phyloP scores from a whole-genome alignment of 2,113 vertebrate genomes.

The Columbina picui region DNA sequence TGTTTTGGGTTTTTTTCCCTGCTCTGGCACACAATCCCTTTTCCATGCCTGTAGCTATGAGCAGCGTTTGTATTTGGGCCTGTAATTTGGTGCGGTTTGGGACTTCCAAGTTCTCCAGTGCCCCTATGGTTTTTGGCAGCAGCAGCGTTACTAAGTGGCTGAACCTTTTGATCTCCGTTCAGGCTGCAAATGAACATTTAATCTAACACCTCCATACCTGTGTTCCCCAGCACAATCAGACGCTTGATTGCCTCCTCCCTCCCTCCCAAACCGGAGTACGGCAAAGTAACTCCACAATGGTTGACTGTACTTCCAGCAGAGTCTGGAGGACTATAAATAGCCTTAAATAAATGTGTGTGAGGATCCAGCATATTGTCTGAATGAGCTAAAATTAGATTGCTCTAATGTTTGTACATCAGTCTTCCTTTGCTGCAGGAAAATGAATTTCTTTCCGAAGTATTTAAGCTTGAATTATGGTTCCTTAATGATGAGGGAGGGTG shows the following conservation, averaged over 20 bases:
- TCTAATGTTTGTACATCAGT: constrained; percentile 26
- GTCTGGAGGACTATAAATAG: constrained; percentile 43
- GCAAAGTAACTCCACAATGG: neutral
- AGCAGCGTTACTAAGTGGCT: neutral
- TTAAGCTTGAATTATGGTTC: constrained; percentile 36
- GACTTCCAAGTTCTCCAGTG: neutral
- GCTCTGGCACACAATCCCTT: neutral
- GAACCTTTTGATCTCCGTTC: neutral
- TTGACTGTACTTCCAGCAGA: constrained; percentile 20
- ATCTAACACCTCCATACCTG: constrained; percentile 34
- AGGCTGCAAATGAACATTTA: constrained; percentile 24
- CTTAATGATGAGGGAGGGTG: neutral
- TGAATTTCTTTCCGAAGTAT: constrained; percentile 33
- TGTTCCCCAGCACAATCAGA: constrained; percentile 24
- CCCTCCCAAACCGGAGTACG: neutral
- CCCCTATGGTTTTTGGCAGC: constrained; percentile 21
- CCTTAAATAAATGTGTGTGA: neutral
- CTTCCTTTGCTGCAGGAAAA: constrained; percentile 41
- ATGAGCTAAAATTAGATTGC: constrained; percentile 60
- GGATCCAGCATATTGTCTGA: constrained; percentile 57
- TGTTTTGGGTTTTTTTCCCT: neutral
- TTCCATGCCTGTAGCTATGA: constrained; percentile 14
- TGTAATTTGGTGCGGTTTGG: neutral
- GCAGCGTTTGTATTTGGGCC: neutral
- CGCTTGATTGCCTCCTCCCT: constrained; percentile 24